Percentiles rank a stretch among this genome's conserved stretches.
These are phyloP conservation scores for Ardeotis arabs DNA, from an alignment of 2,113 vertebrate species.

Conservation along the genomic window DNA sequence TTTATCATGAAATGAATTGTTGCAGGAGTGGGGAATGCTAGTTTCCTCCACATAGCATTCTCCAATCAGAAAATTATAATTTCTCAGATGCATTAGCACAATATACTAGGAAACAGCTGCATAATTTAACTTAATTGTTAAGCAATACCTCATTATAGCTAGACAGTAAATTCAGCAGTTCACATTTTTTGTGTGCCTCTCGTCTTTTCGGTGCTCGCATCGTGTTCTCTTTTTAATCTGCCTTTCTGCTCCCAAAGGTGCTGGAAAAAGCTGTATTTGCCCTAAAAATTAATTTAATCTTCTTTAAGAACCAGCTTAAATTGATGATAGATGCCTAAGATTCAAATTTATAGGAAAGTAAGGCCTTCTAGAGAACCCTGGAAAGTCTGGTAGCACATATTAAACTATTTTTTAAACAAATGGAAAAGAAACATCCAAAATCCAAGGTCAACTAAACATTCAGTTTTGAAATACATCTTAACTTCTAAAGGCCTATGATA, in stretches of 20 bases:
- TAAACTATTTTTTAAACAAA: neutral
- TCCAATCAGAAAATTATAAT: constrained; percentile 59
- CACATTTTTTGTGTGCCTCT: constrained; percentile 36
- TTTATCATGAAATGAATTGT: constrained; percentile 67
- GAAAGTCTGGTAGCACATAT: neutral
- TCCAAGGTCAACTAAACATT: neutral
- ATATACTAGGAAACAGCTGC: constrained; percentile 72
- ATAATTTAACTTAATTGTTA: constrained; percentile 78
- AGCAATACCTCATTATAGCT: constrained; percentile 69
- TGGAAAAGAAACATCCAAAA: neutral
- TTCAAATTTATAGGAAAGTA: neutral
- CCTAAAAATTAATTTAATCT: constrained; percentile 6
- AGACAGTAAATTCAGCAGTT: constrained; percentile 66
- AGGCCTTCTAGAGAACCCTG: neutral
- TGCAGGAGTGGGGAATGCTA: constrained; percentile 44
- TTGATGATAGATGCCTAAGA: neutral
- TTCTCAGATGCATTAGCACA: constrained; percentile 64
- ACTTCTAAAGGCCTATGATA: neutral
- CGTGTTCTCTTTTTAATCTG: constrained; percentile 2
- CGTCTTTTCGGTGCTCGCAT: neutral
- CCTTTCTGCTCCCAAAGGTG: neutral
- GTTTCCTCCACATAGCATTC: constrained; percentile 60
- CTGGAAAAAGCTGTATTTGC: constrained; percentile 13
- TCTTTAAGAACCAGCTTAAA: neutral
- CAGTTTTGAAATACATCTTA: neutral